These are phyloP conservation scores for Eumaeus atala DNA, from an alignment of 1,140 invertebrate species.

Conservation along the genomic window DNA sequence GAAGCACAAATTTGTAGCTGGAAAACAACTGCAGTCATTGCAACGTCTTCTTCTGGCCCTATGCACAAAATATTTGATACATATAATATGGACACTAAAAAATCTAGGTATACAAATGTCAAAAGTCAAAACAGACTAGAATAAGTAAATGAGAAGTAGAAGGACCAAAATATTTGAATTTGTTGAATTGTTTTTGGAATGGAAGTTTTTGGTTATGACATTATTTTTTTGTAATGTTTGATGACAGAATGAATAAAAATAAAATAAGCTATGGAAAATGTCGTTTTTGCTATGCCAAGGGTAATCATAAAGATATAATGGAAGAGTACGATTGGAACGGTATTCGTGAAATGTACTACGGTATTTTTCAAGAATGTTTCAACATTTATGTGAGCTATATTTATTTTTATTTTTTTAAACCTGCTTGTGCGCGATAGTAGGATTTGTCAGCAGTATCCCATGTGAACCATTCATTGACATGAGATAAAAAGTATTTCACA, in stretches of 20 bases:
- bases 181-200: too few relatives aligned
- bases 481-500: too few relatives aligned
- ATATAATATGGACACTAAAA: neutral
- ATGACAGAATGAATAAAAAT: too few relatives aligned
- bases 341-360: slow-evolving; percentile 26
- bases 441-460: too few relatives aligned
- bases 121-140: too few relatives aligned
- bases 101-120: neutral
- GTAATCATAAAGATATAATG: slow-evolving; percentile 27
- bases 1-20: too few relatives aligned
- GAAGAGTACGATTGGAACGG: slow-evolving; percentile 23
- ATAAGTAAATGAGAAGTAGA: too few relatives aligned
- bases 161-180: too few relatives aligned
- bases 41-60: too few relatives aligned
- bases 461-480: too few relatives aligned
- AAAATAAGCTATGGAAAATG: slow-evolving; percentile 23
- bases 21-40: too few relatives aligned
- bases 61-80: too few relatives aligned
- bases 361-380: slow-evolving; percentile 31
- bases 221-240: neutral
- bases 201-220: neutral
- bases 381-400: slow-evolving; percentile 29
- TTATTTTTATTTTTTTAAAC: neutral
- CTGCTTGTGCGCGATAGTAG: neutral
- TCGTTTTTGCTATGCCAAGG: slow-evolving; percentile 25